A percentile compares a stretch with the other conserved stretches of the same genome.
Evolutionary conservation across 1,140 invertebrate genomes (phyloP).

Genomic region (Drosophila pectinifera): DNA sequence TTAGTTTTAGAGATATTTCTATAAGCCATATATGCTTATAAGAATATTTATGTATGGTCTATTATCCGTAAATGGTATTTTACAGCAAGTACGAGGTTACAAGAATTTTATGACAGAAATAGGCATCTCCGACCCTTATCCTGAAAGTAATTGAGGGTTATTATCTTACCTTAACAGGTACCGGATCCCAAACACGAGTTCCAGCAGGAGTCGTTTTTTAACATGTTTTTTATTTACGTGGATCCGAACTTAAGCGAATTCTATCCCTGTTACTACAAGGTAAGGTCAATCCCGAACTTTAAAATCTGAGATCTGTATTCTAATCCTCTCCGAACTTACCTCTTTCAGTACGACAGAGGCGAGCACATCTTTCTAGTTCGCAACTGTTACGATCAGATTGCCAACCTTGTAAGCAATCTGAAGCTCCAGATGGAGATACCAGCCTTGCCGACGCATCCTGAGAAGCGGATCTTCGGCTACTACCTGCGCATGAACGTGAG

Average conservation of each 20-base stretch:
- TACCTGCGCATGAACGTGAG: constrained; percentile 72
- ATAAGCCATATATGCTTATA: not conserved
- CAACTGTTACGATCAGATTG: constrained; percentile 71
- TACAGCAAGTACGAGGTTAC: too few relatives aligned
- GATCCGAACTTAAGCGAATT: constrained; percentile 51
- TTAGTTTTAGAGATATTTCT: not conserved
- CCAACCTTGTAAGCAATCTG: constrained; percentile 44
- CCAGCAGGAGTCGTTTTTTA: constrained; percentile 58
- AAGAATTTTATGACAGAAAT: too few relatives aligned
- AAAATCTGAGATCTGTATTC: not conserved
- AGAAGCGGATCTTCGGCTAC: constrained; percentile 24
- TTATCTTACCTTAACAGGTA: constrained; percentile 39
- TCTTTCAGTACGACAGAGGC: constrained; percentile 41
- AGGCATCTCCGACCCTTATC: too few relatives aligned
- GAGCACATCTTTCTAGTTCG: constrained; percentile 73
- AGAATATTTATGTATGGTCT: too few relatives aligned
- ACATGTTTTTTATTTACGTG: constrained; percentile 60
- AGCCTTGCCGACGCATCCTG: not conserved
- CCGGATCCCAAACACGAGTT: constrained; percentile 53
- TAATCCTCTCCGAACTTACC: too few relatives aligned
- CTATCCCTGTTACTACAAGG: constrained; percentile 81
- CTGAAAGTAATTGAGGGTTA: too few relatives aligned
- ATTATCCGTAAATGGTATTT: too few relatives aligned
- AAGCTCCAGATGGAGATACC: constrained; percentile 67
- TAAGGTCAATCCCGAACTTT: constrained; percentile 1